Conservation (phyloP, 2,113 vertebrate species). For the Calcarius ornatus region DNA sequence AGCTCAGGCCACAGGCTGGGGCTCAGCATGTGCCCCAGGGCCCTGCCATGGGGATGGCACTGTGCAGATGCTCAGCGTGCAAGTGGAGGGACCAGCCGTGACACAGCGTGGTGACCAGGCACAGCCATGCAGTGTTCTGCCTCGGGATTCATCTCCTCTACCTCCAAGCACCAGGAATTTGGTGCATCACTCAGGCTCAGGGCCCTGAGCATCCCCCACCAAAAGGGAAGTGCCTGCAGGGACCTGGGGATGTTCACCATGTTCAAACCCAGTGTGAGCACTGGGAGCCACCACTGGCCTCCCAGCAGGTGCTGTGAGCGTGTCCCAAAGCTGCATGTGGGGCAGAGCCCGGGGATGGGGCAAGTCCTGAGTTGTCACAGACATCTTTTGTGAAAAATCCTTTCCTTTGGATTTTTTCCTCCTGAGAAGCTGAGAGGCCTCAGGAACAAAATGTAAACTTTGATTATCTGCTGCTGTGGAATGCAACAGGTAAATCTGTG, state of each 20-base stretch:
- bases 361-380: background rate
- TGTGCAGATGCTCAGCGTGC: background rate
- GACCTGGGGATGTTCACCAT: fast-evolving
- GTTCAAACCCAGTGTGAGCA: background rate
- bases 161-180: fast-evolving
- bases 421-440: too few species aligned
- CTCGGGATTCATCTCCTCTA: background rate
- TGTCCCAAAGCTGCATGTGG: fast-evolving
- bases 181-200: fast-evolving
- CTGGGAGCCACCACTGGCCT: fast-evolving
- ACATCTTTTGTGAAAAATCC: too few species aligned
- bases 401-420: too few species aligned
- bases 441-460: too few species aligned
- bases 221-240: background rate
- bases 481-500: too few species aligned
- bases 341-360: background rate
- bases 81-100: background rate
- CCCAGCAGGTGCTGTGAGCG: fast-evolving
- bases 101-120: fast-evolving
- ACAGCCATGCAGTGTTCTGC: background rate
- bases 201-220: too few species aligned
- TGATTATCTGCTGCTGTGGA: too few species aligned
- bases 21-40: fast-evolving
- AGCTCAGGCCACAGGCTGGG: fast-evolving
- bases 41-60: fast-evolving